These are phyloP conservation scores for Hedya salicella DNA, from an alignment of 2,888 invertebrate genomes.

Conservation along the genomic window DNA sequence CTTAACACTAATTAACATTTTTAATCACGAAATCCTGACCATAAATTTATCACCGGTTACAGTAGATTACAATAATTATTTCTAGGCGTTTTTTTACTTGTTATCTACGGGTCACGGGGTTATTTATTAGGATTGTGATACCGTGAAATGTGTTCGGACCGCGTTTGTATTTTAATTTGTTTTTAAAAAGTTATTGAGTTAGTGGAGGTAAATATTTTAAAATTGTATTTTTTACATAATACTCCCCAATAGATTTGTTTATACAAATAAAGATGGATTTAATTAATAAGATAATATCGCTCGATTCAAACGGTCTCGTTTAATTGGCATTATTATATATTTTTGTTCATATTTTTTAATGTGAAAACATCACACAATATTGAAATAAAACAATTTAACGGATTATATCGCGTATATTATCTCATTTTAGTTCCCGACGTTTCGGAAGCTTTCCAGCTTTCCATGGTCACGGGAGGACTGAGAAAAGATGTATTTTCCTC, in stretches of 20 bases:
- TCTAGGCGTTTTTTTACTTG: conserved; percentile 37
- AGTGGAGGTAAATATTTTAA: neutral
- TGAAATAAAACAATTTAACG: too few relatives aligned
- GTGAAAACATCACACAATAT: too few relatives aligned
- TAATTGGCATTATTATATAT: too few relatives aligned
- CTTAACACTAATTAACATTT: conserved; percentile 55
- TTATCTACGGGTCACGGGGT: conserved; percentile 37
- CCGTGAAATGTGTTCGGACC: conserved; percentile 32
- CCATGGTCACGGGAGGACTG: too few relatives aligned
- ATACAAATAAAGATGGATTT: too few relatives aligned
- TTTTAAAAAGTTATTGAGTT: conserved; percentile 13
- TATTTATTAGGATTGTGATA: conserved; percentile 40
- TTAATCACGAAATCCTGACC: conserved; percentile 57
- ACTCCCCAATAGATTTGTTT: neutral
- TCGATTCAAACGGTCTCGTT: too few relatives aligned
- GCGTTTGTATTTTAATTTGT: conserved; percentile 26
- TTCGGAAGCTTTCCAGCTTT: too few relatives aligned
- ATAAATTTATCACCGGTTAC: conserved; percentile 53
- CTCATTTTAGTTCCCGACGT: too few relatives aligned
- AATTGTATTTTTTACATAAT: neutral
- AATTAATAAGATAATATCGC: too few relatives aligned
- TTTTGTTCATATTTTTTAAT: too few relatives aligned
- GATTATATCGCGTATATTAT: too few relatives aligned
- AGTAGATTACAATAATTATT: conserved; percentile 55
- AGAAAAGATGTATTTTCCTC: too few relatives aligned